Evolutionary conservation across 2,797 vertebrate genomes (phyloP).

Genomic region (Squalus acanthias): DNA sequence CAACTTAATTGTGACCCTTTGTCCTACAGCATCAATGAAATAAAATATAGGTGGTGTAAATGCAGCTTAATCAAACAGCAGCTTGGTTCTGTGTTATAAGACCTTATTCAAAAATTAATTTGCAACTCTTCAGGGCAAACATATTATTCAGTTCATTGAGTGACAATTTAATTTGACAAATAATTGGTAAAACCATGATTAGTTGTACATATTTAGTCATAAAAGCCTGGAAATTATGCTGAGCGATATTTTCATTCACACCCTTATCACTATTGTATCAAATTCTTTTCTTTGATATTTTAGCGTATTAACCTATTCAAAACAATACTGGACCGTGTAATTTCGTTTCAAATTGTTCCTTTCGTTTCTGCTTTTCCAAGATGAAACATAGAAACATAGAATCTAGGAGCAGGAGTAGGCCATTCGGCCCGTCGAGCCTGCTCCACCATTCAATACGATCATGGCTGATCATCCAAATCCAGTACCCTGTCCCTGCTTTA

Average conservation of each 20-base stretch:
- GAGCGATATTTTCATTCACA: background rate
- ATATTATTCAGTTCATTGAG: background rate
- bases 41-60: background rate
- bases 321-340: background rate
- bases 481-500: too few species aligned
- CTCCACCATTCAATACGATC: too few species aligned
- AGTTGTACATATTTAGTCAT: background rate
- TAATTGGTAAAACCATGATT: background rate
- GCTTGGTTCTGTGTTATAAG: background rate
- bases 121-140: background rate
- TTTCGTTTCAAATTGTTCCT: background rate
- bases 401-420: too few species aligned
- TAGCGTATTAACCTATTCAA: background rate
- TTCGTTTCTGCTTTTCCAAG: background rate
- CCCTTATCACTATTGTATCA: background rate
- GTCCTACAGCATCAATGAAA: background rate
- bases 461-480: too few species aligned
- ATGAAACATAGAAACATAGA: too few species aligned
- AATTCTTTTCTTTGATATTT: background rate
- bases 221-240: background rate
- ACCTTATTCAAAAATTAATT: background rate
- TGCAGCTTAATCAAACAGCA: background rate
- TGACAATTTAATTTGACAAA: conserved; percentile 12
- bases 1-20: background rate
- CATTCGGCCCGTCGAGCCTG: too few species aligned